Base-by-base conservation (phyloP, 2,797 vertebrate species). In the Moxostoma hubbsi region DNA sequence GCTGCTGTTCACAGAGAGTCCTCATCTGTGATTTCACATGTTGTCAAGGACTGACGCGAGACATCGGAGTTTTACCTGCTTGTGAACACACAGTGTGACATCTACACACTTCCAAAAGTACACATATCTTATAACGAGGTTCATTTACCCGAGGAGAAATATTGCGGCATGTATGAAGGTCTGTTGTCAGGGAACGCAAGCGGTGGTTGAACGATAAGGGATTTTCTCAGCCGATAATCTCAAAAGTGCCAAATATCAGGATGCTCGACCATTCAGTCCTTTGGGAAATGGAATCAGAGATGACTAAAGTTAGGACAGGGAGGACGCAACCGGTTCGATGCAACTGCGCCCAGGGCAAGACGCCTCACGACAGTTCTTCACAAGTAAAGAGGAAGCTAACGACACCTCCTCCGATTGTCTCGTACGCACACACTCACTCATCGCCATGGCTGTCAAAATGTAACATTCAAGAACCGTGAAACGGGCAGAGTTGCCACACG, bases 11-110 rank as follows among this genome's bases (percentile, higher is more conserved):
- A 63, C 59, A 72, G 76, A 59, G 76, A 72, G 43, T 79, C 51
- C 76, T 79, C 50, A 36, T 70, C 68, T n/a, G 68, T 79, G 76
- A 64, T 72, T 72, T 79, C 51, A 64, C 50, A 71, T 64, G 65
- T 61, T 79, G 76, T 79, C 68, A 71, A 50, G 47, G 68, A 79
- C 76, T 24, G 11, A 49, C 7, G 6, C 18, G 50, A 62, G 16
- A 73, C 71, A 18, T 12, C 18, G 2, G 46, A 64, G 18, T 64
- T 64, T 71, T 63, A 62, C 43, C 16, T 18, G 59, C 24, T 15
- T 55, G 54, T 10, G 7, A 49, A 75, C 65, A 57, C 73, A 63
- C 12, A 16, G 57, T 62, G 57, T 62, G 49, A 15, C 64, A 54
- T 62, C 53, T 24, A 75, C 43, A 46, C 36, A 16, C 43, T 62